Evolutionary conservation across 2,888 invertebrate species (phyloP).

Genomic region (Heliothis peltigera): DNA sequence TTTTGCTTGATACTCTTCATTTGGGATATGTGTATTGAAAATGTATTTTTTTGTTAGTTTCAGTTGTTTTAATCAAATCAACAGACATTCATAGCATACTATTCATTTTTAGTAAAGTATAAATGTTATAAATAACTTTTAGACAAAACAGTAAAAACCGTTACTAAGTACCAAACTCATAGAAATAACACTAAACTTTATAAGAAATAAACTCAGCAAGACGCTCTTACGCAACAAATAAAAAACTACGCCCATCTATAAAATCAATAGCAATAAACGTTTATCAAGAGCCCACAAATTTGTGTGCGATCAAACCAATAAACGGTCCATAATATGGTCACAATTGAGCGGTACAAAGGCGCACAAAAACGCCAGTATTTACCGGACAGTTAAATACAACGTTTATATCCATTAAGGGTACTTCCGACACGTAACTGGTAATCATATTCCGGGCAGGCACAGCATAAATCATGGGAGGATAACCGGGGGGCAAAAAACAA

Average conservation of each 20-base stretch:
- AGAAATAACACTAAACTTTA: conserved; percentile 29
- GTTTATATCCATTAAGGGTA: conserved; percentile 88
- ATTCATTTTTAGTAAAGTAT: background rate
- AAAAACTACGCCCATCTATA: conserved; percentile 36
- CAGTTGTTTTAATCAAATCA: conserved; percentile 32
- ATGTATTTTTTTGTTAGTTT: conserved; percentile 37
- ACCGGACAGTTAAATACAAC: conserved; percentile 82
- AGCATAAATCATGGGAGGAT: conserved; percentile 86
- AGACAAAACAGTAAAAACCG: background rate
- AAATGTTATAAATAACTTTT: too few relatives aligned
- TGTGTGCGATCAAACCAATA: conserved; percentile 65
- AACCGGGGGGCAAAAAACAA: conserved; percentile 82
- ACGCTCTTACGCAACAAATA: conserved; percentile 30
- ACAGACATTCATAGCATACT: background rate
- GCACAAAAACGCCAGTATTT: conserved; percentile 74
- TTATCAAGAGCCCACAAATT: conserved; percentile 63
- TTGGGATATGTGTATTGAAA: conserved; percentile 21
- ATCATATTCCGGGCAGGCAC: conserved; percentile 86
- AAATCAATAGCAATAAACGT: conserved; percentile 52
- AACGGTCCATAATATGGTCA: conserved; percentile 63
- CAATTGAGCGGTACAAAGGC: conserved; percentile 70
- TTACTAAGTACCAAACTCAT: background rate
- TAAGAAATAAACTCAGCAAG: conserved; percentile 26
- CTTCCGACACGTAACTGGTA: conserved; percentile 85
- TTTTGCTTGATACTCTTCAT: conserved; percentile 22